Base-by-base conservation (phyloP, 2,888 invertebrate genomes). In the Rotaria socialis region DNA sequence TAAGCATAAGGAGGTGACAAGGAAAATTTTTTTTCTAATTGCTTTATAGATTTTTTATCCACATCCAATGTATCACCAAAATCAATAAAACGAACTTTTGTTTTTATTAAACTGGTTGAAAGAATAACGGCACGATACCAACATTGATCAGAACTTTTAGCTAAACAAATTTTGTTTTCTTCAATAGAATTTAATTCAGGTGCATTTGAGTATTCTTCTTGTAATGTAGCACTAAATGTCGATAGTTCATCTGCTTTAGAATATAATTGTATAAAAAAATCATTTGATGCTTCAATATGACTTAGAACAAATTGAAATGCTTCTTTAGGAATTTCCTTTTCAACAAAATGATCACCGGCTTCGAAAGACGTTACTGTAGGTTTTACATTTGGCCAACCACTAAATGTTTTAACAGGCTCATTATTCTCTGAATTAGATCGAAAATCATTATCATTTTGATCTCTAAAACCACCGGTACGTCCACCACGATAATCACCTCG, bases 241-340 rank as follows among this genome's bases (percentile, higher is more conserved):
- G 2, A 7, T 80, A 80, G 4, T 47, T 80, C 80, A 24, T 80
- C 47, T 10, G 47, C 47, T 80, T 80, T 47, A 3, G 80, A 47
- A n/a, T 11, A 43, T 80, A 24, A n/a, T 47, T 80, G 80, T 47
- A 80, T 80, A 14, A 80, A 80, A 47, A 80, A 80, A n/a, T 80
- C 47, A 47, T 14, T 80, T 10, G 24, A 5, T 47, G 80, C 47
- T 43, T 43, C n/a, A n/a, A 80, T n/a, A 80, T 80, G 24, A 47
- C 80, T 80, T 0, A 43, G 1, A n/a, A 24, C 80, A 47, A 80
- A 80, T 47, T 80, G 24, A n/a, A 80, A 47, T 11, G 24, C n/a
- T 47, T 24, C 47, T 43, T 43, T 16, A 19, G 80, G 80, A 47
- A 80, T n/a, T 47, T n/a, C 47, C 24, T n/a, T n/a, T 10, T 80